Percentiles rank a stretch among this genome's conserved stretches.
Evolutionary conservation across 2,888 invertebrate genomes (phyloP).

Genomic region (Coelinius sp.): DNA sequence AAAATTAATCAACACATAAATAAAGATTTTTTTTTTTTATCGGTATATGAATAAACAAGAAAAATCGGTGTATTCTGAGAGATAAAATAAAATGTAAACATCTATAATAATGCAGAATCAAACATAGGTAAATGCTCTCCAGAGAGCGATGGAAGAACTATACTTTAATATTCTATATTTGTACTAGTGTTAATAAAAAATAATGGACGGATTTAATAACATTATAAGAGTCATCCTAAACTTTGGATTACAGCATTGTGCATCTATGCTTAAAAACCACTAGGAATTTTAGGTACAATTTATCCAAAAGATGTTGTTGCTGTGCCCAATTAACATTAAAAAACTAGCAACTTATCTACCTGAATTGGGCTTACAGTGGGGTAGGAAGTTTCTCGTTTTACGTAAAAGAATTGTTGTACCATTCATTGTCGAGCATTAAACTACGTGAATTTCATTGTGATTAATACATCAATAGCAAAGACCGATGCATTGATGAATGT

Average conservation of each 20-base stretch:
- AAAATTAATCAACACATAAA: constrained; percentile 29
- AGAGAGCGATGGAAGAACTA: background rate
- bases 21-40: too few relatives aligned
- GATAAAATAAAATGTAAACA: background rate
- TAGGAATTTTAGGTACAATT: background rate
- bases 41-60: background rate
- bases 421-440: constrained; percentile 32
- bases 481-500: constrained; percentile 76
- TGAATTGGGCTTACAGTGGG: too few relatives aligned
- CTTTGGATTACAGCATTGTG: constrained; percentile 60
- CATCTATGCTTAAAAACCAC: constrained; percentile 43
- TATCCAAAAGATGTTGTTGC: too few relatives aligned
- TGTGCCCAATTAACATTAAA: too few relatives aligned
- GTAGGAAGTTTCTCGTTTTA: too few relatives aligned
- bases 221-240: constrained; percentile 48
- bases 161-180: constrained; percentile 19
- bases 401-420: background rate
- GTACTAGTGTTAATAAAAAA: constrained; percentile 7
- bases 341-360: too few relatives aligned
- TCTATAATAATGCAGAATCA: background rate
- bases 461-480: constrained; percentile 76
- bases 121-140: background rate
- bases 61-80: background rate
- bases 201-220: constrained; percentile 35
- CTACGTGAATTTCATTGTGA: constrained; percentile 73